Base-by-base conservation (phyloP, 2,113 vertebrate species). In the Aphelocoma coerulescens region DNA sequence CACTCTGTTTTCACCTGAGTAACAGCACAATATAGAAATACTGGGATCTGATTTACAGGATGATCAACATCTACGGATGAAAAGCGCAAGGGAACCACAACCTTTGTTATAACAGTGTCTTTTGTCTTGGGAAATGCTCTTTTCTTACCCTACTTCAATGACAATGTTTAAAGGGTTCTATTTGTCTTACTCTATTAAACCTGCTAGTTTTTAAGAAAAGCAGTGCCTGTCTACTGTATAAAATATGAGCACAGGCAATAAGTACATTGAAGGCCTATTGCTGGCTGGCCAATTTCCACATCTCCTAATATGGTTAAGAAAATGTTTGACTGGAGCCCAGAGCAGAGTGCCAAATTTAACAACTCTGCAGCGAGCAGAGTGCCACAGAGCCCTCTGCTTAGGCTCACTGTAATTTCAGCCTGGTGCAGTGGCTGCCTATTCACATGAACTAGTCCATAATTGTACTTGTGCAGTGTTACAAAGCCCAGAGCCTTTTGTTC, bases 231-330 rank as follows among this genome's bases (percentile, higher is more conserved):
- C 91, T 86, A 6, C 58, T 78, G 19, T 49, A 39, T 87, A 95
- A 96, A 91, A 93, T 44, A 86, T 11, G 37, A 93, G 94, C 86
- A 97, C 88, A 96, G 92, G 95, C 97, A 97, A 77, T 91, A 96
- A 94, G 95, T 87, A 91, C 96, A 97, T 98, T 79, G 93, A 96
- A 94, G 96, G 92, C 93, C 88, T 41, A 15, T 37, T 83, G 90
- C 46, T 92, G 54, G 84, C 94, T 98, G 97, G 97, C 98, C 89
- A 93, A 81, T 84, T 93, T 98, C 98, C 97, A 98, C 92, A 84
- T 98, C 98, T 96, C 99, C 99, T 99, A 99, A 99, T 98, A 99
- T 98, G 99, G 99, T 98, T 96, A 98, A 97, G 97, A 98, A 98
- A 98, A 97, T 48, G 89, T 96, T 97, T 96, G 90, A 92, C 76